phyloP scores from a whole-genome alignment of 1,140 invertebrate species.

The Aphis craccivora region DNA sequence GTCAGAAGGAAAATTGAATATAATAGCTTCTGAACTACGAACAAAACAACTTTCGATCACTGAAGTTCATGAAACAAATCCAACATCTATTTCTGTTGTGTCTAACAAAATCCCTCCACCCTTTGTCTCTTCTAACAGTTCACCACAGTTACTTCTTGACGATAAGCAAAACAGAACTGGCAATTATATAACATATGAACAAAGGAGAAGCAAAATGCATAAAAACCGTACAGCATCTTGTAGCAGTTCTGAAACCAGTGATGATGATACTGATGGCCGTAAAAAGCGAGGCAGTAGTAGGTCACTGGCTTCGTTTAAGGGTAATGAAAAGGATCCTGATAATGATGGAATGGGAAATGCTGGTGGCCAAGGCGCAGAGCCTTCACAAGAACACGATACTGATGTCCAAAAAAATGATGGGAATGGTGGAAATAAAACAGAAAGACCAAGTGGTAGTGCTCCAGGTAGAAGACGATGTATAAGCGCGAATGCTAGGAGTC shows the following conservation, averaged over 20 bases:
- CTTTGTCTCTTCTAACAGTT: constrained; percentile 39
- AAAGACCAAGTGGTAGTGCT: constrained; percentile 61
- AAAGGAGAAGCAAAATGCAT: constrained; percentile 66
- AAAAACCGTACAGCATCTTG: constrained; percentile 84
- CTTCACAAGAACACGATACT: constrained; percentile 58
- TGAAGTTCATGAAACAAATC: constrained; percentile 63
- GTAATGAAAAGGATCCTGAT: constrained; percentile 68
- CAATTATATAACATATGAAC: constrained; percentile 56
- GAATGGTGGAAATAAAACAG: constrained; percentile 29
- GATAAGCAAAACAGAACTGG: constrained; percentile 79
- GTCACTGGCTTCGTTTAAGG: constrained; percentile 59
- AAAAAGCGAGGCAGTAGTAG: constrained; percentile 71
- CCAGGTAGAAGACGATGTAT: constrained; percentile 59
- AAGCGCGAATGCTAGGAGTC: constrained; percentile 64
- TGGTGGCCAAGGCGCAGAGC: constrained; percentile 57
- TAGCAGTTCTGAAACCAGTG: constrained; percentile 88
- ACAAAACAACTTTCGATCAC: constrained; percentile 63
- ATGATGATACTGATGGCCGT: constrained; percentile 84
- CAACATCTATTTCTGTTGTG: constrained; percentile 66
- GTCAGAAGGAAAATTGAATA: constrained; percentile 62
- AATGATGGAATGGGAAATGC: constrained; percentile 64
- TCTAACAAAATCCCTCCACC: constrained; percentile 56
- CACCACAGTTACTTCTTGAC: constrained; percentile 69
- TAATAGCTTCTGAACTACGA: constrained; percentile 61
- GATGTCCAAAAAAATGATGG: constrained; percentile 20